phyloP scores from a whole-genome alignment of 2,113 vertebrate genomes.

The Pollachius pollachius region DNA sequence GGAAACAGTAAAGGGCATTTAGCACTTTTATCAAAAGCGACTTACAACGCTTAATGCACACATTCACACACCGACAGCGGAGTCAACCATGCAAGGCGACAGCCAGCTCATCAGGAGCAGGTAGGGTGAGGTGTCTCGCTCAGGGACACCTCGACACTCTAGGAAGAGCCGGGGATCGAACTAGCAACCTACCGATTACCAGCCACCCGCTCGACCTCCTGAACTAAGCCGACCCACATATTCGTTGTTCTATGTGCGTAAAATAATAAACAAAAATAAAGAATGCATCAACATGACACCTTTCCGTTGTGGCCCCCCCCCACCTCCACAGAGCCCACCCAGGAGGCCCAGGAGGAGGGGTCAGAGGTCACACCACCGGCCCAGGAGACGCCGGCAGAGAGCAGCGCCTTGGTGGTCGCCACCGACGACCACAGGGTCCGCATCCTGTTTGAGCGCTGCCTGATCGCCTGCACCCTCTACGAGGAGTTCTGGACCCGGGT shows the following conservation, averaged over 20 bases:
- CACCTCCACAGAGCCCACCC: slow-evolving; percentile 31
- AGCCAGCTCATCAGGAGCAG: too few relatives aligned
- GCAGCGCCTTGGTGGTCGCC: slow-evolving; percentile 15
- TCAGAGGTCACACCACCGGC: slow-evolving; percentile 27
- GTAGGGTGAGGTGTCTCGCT: too few relatives aligned
- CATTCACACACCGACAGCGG: too few relatives aligned
- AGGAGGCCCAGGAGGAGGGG: slow-evolving; percentile 42
- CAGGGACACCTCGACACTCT: too few relatives aligned
- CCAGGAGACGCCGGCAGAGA: slow-evolving; percentile 20
- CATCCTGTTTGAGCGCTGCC: slow-evolving; percentile 82
- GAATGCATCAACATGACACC: too few relatives aligned
- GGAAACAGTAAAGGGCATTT: too few relatives aligned
- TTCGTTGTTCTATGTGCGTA: not conserved
- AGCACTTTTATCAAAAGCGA: too few relatives aligned
- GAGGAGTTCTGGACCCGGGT: slow-evolving; percentile 87
- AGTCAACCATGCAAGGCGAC: too few relatives aligned
- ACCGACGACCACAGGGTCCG: slow-evolving; percentile 67
- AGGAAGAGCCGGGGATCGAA: too few relatives aligned
- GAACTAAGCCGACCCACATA: not conserved
- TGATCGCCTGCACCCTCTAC: slow-evolving; percentile 84
- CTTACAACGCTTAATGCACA: too few relatives aligned
- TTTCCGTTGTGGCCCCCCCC: not conserved
- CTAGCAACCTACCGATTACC: too few relatives aligned
- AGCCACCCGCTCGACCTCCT: too few relatives aligned
- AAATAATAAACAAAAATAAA: not conserved